These are phyloP conservation scores for Tenthredo livida DNA, from an alignment of 2,888 invertebrate genomes.

Conservation along the genomic window DNA sequence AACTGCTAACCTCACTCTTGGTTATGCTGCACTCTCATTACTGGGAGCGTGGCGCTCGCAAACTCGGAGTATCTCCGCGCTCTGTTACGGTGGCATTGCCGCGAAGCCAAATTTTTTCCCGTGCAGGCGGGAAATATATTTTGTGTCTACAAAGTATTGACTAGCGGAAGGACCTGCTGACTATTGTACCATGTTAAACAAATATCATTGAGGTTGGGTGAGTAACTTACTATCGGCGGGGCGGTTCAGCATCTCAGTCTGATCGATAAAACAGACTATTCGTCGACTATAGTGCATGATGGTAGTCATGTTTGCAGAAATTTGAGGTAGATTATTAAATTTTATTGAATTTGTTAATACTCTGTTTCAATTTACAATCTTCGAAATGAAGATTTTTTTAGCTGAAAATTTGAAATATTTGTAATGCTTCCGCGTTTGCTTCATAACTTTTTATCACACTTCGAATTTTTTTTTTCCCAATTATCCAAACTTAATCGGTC, in stretches of 20 bases:
- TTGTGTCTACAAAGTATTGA: too few species aligned
- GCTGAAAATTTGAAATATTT: neutral
- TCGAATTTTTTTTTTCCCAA: neutral
- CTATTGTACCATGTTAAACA: slow-evolving; percentile 9
- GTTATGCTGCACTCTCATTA: too few species aligned
- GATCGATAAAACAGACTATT: slow-evolving; percentile 14
- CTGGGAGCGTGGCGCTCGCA: too few species aligned
- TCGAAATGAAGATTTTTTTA: neutral
- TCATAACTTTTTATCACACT: neutral
- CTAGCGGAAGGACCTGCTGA: neutral
- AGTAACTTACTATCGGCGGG: neutral
- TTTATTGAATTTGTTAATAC: slow-evolving; percentile 25
- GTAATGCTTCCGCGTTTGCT: slow-evolving; percentile 4
- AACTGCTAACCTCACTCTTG: too few species aligned
- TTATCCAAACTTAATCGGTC: slow-evolving; percentile 18
- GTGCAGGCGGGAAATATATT: slow-evolving; percentile 27
- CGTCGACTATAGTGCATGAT: neutral
- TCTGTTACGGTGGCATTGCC: too few species aligned
- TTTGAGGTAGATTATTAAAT: neutral
- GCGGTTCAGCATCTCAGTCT: slow-evolving; percentile 19
- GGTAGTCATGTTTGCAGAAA: neutral
- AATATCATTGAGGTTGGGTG: slow-evolving; percentile 14
- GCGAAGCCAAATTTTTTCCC: too few species aligned
- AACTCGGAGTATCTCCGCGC: too few species aligned
- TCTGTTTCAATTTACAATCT: slow-evolving; percentile 1